Base-by-base conservation (phyloP, 2,797 vertebrate genomes). In the Rhincodon typus region DNA sequence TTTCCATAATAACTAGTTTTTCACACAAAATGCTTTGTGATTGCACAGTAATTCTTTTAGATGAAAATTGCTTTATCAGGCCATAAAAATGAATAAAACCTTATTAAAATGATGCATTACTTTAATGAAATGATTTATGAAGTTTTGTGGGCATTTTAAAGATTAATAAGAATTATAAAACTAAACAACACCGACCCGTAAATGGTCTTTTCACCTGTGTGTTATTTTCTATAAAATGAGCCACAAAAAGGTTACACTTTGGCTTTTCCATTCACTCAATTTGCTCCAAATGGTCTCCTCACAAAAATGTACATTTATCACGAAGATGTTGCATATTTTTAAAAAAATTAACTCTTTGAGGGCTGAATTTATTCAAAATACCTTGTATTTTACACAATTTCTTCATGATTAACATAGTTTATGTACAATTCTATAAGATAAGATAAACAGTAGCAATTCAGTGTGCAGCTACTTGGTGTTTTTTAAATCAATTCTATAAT, bases 1-100 rank as follows among this genome's bases (percentile, higher is more conserved):
- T 95, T 77, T 95, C 94, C 94, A 95, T 95, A 95, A 95, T 95
- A 95, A 95, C 94, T 95, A 95, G 94, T 95, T 95, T 95, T 95
- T 95, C 94, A 95, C 46, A 95, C 70, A 53, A 74, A 95, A 95
- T 95, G 94, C 94, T 74, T 77, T 95, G 94, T 95, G 70, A 95
- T 95, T 95, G 94, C 94, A 95, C 70, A 77, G 94, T 77, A 95
- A 95, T 95, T 74, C 94, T 95, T 95, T 77, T 77, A 95, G 70
- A 77, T 95, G 94, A 95, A 95, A 95, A 95, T 95, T 95, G 70
- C 94, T 74, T 95, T 57, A 95, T 77, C 70, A 95, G 70, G 57
- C 46, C 69, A 95, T 95, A 95, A 95, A 94, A 95, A 95, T 77
- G 94, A 72, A 95, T 72, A 94, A 94, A 94, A 94, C 93, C 93